A percentile compares a stretch with the other conserved stretches of the same genome.
phyloP scores from a whole-genome alignment of 2,797 vertebrate genomes.

The Etheostoma perlongum region DNA sequence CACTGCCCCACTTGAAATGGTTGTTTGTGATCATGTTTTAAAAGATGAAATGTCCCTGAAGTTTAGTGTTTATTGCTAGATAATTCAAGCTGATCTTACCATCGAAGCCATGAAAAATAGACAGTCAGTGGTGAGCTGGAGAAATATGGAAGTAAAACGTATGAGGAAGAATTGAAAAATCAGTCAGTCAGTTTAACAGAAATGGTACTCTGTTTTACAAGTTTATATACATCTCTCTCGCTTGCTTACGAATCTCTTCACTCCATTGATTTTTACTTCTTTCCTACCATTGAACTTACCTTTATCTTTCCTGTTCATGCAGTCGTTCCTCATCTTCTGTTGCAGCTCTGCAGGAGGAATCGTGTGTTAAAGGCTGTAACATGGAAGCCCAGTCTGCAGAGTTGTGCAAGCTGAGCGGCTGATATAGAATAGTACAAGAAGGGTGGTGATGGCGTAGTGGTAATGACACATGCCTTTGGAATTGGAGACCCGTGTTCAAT shows the following conservation, averaged over 20 bases:
- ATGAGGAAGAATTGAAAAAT: not conserved
- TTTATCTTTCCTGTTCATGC: slow-evolving; percentile 5
- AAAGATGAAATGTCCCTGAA: slow-evolving; percentile 38
- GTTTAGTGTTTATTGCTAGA: slow-evolving; percentile 33
- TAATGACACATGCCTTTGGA: no score
- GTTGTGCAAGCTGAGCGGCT: slow-evolving; percentile 6
- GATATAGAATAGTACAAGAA: slow-evolving; percentile 3
- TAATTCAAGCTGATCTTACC: slow-evolving; percentile 27
- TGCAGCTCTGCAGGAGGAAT: slow-evolving; percentile 13
- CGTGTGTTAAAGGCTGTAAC: slow-evolving; percentile 17
- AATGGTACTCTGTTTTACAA: slow-evolving; percentile 8
- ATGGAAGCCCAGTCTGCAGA: not conserved
- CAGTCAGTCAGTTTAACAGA: not conserved
- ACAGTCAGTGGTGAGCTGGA: not conserved
- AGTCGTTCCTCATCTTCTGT: slow-evolving; percentile 20
- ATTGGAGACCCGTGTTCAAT: no score
- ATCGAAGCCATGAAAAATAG: not conserved
- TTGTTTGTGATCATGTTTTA: slow-evolving; percentile 27
- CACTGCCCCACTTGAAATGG: slow-evolving; percentile 26
- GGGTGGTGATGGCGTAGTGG: not conserved
- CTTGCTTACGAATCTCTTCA: slow-evolving; percentile 19
- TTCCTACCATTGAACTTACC: slow-evolving; percentile 18
- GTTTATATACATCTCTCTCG: slow-evolving; percentile 3
- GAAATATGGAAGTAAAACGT: not conserved
- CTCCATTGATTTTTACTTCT: slow-evolving; percentile 45